These are phyloP conservation scores for Steinernema scapterisci DNA, from an alignment of 2,888 invertebrate genomes.

Conservation along the genomic window DNA sequence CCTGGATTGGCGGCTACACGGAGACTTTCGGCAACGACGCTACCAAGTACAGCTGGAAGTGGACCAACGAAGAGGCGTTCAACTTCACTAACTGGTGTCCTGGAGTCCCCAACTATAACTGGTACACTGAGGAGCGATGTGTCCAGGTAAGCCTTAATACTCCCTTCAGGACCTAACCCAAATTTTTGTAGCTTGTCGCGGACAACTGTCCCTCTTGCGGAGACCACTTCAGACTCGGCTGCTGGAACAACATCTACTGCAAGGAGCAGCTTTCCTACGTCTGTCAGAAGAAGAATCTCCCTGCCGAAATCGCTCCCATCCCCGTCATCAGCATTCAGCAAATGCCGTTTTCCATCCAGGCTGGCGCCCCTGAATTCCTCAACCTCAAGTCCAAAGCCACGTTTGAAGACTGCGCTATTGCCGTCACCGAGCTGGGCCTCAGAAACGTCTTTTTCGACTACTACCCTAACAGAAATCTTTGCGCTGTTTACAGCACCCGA, in stretches of 20 bases:
- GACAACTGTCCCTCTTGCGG: background rate
- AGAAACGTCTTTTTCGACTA: too few relatives aligned
- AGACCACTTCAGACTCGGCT: background rate
- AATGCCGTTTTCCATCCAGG: too few relatives aligned
- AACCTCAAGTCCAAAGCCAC: too few relatives aligned
- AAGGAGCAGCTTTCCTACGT: background rate
- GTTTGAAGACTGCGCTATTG: too few relatives aligned
- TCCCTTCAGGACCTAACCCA: background rate
- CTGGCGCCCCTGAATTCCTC: too few relatives aligned
- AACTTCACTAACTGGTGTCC: background rate
- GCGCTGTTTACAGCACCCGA: too few relatives aligned
- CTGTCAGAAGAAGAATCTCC: too few relatives aligned
- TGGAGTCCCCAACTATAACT: background rate
- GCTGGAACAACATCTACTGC: conserved; percentile 11
- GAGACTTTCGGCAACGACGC: too few relatives aligned
- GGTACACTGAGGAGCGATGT: background rate
- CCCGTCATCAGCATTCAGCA: too few relatives aligned
- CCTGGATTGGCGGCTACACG: background rate
- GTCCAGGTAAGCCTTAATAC: background rate
- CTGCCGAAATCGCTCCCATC: too few relatives aligned
- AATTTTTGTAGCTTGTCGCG: background rate
- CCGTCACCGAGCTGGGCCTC: too few relatives aligned
- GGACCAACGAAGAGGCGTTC: background rate
- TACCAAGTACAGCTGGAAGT: background rate
- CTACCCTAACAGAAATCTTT: too few relatives aligned